Evolutionary conservation across 35 echinoderm and acorn worm species (phyloP).

Genomic region (Hemicentrotus pulcherrimus): DNA sequence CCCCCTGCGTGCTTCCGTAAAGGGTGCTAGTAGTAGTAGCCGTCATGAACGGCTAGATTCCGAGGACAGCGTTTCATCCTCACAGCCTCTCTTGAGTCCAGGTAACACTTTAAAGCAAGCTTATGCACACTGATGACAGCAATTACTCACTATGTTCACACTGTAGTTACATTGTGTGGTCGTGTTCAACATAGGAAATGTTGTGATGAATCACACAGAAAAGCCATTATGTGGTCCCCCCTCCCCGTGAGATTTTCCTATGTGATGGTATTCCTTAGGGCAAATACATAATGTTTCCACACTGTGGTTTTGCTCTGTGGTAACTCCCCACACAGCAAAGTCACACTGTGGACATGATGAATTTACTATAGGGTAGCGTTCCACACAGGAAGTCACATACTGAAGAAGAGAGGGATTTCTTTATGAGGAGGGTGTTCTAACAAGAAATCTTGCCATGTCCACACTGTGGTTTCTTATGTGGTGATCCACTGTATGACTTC

Average conservation of each 20-base stretch:
- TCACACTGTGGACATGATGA: not conserved
- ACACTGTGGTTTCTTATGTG: not conserved
- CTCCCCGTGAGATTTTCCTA: not conserved
- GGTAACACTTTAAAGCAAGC: constrained; percentile 58
- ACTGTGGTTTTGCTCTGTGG: not conserved
- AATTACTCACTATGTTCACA: not conserved
- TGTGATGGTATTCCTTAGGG: not conserved
- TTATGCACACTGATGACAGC: not conserved
- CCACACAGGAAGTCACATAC: not conserved
- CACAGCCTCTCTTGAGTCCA: constrained; percentile 90
- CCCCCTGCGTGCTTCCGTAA: constrained; percentile 56
- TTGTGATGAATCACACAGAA: too few relatives aligned
- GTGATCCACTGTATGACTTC: not conserved
- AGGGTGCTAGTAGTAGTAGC: constrained; percentile 77
- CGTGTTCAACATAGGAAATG: not conserved
- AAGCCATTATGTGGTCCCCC: not conserved
- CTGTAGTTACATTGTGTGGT: not conserved
- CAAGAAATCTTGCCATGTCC: not conserved
- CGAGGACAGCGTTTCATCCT: constrained; percentile 91
- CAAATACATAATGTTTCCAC: not conserved
- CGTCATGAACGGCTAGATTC: constrained; percentile 92
- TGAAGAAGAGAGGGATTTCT: not conserved
- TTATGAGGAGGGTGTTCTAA: not conserved
- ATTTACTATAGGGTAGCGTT: not conserved
- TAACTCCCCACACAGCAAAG: not conserved